Conservation (phyloP, 2,888 invertebrate genomes). For the Erebia ligea region DNA sequence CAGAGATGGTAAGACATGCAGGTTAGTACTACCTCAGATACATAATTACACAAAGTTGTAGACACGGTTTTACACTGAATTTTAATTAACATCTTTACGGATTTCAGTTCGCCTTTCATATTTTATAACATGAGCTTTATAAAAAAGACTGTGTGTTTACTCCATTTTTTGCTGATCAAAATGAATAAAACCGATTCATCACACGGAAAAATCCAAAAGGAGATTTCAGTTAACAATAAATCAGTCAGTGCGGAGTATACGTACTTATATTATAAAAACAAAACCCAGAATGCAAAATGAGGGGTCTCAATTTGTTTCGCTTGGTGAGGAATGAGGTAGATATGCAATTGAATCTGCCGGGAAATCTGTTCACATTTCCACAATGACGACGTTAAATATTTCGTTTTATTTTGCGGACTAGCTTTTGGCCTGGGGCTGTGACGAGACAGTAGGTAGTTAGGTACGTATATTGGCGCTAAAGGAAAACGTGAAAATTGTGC, state of each 20-base stretch:
- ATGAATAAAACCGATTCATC: background rate
- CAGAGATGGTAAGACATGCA: no score
- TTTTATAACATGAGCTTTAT: background rate
- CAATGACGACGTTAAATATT: slow-evolving; percentile 16
- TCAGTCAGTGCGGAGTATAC: slow-evolving; percentile 3
- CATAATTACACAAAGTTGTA: no score
- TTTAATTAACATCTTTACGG: no score
- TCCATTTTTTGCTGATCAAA: slow-evolving; percentile 14
- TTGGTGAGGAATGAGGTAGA: slow-evolving; percentile 7
- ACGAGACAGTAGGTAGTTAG: background rate
- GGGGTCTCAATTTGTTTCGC: slow-evolving; percentile 23
- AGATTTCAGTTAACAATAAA: slow-evolving; percentile 17
- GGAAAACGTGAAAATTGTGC: background rate
- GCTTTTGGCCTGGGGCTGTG: background rate
- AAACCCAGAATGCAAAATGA: slow-evolving; percentile 19
- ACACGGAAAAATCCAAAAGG: slow-evolving; percentile 16
- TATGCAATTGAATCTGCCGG: slow-evolving; percentile 19
- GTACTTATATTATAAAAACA: slow-evolving; percentile 3
- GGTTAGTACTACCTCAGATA: no score
- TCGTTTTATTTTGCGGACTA: slow-evolving; percentile 5
- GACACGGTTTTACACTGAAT: no score
- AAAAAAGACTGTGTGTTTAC: background rate
- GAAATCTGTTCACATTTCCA: slow-evolving; percentile 10
- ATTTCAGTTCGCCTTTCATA: background rate
- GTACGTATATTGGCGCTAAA: background rate